A percentile compares a stretch with the other conserved stretches of the same genome.
Evolutionary conservation across 2,888 invertebrate species (phyloP).

Genomic region (Matsumyia berberina): DNA sequence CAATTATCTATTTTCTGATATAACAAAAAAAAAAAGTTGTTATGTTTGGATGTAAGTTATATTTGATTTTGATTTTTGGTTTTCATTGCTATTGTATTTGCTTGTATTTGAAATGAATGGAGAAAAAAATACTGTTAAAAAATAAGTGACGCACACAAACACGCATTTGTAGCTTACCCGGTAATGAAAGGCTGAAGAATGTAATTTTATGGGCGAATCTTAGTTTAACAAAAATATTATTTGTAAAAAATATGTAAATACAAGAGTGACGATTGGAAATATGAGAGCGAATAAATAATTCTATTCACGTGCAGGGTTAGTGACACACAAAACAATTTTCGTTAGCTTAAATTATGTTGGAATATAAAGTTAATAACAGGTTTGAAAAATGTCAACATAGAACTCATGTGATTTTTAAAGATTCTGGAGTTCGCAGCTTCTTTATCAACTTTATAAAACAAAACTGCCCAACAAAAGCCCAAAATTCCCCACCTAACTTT

Average conservation of each 20-base stretch:
- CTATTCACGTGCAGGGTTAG: conserved; percentile 5
- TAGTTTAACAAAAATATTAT: background rate
- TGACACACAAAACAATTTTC: background rate
- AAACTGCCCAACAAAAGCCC: no score
- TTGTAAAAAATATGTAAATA: background rate
- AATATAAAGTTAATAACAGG: background rate
- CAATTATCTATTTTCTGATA: conserved; percentile 64
- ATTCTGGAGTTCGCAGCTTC: no score
- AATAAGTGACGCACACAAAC: conserved; percentile 29
- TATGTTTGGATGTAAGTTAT: conserved; percentile 17
- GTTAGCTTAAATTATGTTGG: background rate
- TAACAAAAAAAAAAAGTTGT: conserved; percentile 25
- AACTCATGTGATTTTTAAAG: no score
- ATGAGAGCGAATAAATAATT: background rate
- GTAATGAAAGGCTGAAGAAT: conserved; percentile 40
- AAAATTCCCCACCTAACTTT: no score
- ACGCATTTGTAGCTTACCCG: conserved; percentile 42
- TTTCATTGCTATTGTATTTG: conserved; percentile 50
- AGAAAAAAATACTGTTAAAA: conserved; percentile 34
- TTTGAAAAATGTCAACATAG: no score
- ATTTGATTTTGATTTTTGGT: conserved; percentile 34
- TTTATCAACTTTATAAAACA: no score
- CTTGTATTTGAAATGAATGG: conserved; percentile 17
- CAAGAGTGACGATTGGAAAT: conserved; percentile 8
- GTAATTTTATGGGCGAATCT: conserved; percentile 16